Base-by-base conservation (phyloP, 2,888 invertebrate species). In the Nowickia ferox region DNA sequence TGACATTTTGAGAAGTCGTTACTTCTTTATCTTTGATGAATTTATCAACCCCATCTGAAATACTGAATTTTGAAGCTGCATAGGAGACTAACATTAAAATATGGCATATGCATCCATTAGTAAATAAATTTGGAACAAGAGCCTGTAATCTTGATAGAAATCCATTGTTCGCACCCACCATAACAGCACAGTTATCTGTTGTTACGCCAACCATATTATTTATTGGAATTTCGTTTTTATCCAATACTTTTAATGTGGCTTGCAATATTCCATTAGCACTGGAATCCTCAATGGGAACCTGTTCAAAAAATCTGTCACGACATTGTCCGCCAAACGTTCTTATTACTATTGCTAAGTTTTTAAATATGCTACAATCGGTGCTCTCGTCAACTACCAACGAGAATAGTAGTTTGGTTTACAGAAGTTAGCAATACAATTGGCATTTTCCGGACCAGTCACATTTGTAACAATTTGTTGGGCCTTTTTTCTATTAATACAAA, bases 391-490 rank as follows among this genome's bases (percentile, higher is more conserved):
- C 11, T 10, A 44, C 44, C 44, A 44, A 44, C 10, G 44, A n/a
- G n/a, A 44, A 44, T 44, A 44, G 11, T 44, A 44, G 44, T 44
- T 44, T 44, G 5, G 10, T 44, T 44, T 44, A 44, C 44, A 44
- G 11, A 44, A 44, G 11, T 9, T 44, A 11, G 44, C 9, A 44
- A 44, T 44, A 44, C 11, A 10, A 1, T 44, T 44, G 11, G 44
- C 44, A 44, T 44, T 44, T 30, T 30, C 30, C 30, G 30, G 30
- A 30, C 30, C 30, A 30, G 30, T 30, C 3, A 30, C 44, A 44
- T 44, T 44, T 10, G 63, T 63, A 17, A 63, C 17, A 42, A 63
- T 44, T 38, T 63, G 42, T 63, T 63, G 63, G 3, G 63, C 63
- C 42, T 63, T 44, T 11, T 8, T 44, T 59, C 59, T 59, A 5